Evolutionary conservation across 2,113 vertebrate species (phyloP).

Genomic region (Aptenodytes forsteri): DNA sequence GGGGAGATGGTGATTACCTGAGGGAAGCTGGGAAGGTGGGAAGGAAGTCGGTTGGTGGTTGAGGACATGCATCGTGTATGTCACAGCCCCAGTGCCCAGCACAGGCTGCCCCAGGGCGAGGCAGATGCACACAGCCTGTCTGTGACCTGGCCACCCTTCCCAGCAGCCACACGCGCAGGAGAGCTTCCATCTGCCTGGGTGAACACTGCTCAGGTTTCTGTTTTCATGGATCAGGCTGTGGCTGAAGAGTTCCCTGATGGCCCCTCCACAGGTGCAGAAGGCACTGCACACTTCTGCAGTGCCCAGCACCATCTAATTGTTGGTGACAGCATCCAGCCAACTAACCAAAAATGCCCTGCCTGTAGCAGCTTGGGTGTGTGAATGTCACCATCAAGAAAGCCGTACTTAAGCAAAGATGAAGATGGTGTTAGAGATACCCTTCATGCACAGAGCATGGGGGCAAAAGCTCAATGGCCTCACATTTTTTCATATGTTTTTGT

Average conservation of each 20-base stretch:
- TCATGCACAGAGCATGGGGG: background rate
- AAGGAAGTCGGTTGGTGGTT: background rate
- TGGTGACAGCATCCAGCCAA: background rate
- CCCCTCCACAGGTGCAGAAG: background rate
- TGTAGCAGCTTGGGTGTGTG: background rate
- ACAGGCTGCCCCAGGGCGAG: background rate
- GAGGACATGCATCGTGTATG: background rate
- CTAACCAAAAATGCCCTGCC: background rate
- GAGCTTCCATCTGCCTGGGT: background rate
- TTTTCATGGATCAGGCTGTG: background rate
- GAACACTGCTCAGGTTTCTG: background rate
- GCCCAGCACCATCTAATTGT: accelerated
- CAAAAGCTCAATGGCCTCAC: background rate
- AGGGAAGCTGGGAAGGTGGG: background rate
- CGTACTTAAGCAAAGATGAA: background rate
- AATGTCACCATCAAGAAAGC: background rate
- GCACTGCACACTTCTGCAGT: background rate
- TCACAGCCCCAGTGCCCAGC: background rate
- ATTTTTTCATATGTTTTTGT: background rate
- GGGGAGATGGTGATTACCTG: background rate
- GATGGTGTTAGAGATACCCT: background rate
- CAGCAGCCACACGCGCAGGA: accelerated
- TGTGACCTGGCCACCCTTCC: background rate
- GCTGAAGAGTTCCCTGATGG: background rate
- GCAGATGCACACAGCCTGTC: background rate